Percentiles rank a stretch among this genome's conserved stretches.
Conservation (phyloP, 1,140 invertebrate species). For the Chionoecetes opilio region DNA sequence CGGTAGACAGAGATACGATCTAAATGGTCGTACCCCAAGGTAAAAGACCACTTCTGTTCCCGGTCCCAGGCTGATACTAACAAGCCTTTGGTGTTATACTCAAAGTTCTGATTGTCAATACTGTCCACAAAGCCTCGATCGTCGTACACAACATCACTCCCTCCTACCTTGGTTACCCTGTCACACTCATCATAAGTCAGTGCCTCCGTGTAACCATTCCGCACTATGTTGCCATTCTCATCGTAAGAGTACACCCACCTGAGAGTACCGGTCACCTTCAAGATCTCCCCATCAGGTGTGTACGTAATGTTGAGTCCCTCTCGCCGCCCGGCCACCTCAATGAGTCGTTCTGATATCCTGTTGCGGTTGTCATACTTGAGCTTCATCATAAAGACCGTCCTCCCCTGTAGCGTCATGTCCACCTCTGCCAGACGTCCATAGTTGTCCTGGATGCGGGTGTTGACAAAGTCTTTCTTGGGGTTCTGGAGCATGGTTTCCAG, state of each 20-base stretch:
- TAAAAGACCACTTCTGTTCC: constrained; percentile 83
- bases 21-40: constrained; percentile 92
- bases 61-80: constrained; percentile 88
- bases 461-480: constrained; percentile 93
- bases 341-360: constrained; percentile 89
- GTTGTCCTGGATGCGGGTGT: constrained; percentile 92
- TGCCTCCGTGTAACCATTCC: constrained; percentile 92
- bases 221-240: constrained; percentile 97
- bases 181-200: constrained; percentile 96
- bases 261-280: constrained; percentile 85
- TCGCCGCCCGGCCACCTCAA: constrained; percentile 81
- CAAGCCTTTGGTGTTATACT: constrained; percentile 94
- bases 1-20: constrained; percentile 84
- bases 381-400: constrained; percentile 93
- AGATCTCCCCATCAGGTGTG: constrained; percentile 83
- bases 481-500: constrained; percentile 92
- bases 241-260: constrained; percentile 97
- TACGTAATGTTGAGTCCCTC: constrained; percentile 82
- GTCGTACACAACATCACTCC: constrained; percentile 86
- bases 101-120: constrained; percentile 86
- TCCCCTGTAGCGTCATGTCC: constrained; percentile 92
- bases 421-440: constrained; percentile 92
- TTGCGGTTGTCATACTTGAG: constrained; percentile 94
- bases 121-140: constrained; percentile 77
- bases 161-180: constrained; percentile 93